Conservation (phyloP, 2,888 invertebrate genomes). For the Leptinotarsa tumamoca region DNA sequence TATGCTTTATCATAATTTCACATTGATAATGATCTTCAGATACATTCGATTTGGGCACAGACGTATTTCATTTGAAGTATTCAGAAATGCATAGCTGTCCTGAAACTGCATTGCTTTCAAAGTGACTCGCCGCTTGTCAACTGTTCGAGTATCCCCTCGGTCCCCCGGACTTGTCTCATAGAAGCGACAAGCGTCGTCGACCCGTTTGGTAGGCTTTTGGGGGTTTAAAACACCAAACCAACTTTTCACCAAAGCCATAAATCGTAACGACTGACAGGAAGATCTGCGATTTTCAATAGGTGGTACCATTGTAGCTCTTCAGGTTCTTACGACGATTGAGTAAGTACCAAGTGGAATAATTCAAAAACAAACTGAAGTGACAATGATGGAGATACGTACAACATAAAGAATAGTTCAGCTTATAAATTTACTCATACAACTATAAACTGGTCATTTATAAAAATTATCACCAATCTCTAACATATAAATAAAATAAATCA, state of each 20-base stretch:
- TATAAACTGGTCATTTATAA: too few relatives aligned
- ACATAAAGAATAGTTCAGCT: too few relatives aligned
- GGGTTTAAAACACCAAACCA: slow-evolving; percentile 60
- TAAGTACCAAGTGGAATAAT: background rate
- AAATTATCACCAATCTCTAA: too few relatives aligned
- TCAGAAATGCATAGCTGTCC: slow-evolving; percentile 23
- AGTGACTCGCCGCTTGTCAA: slow-evolving; percentile 57
- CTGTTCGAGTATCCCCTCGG: slow-evolving; percentile 44
- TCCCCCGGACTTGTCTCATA: slow-evolving; percentile 48
- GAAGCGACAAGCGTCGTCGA: slow-evolving; percentile 49
- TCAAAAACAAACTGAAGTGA: too few relatives aligned
- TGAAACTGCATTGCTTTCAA: slow-evolving; percentile 49
- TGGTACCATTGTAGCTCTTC: slow-evolving; percentile 31
- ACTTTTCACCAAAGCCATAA: slow-evolving; percentile 63
- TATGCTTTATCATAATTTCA: background rate
- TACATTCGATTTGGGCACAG: slow-evolving; percentile 12
- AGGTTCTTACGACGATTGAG: background rate
- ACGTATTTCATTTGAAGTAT: slow-evolving; percentile 25
- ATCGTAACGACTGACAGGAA: slow-evolving; percentile 55
- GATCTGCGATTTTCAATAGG: slow-evolving; percentile 56
- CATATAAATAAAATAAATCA: too few relatives aligned
- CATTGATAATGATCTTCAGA: slow-evolving; percentile 13
- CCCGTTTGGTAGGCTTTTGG: slow-evolving; percentile 61
- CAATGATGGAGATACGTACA: too few relatives aligned
- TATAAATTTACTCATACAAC: too few relatives aligned